Percentiles rank a stretch among this genome's conserved stretches.
phyloP scores from a whole-genome alignment of 1,140 invertebrate genomes.

The Pachypsylla venusta region DNA sequence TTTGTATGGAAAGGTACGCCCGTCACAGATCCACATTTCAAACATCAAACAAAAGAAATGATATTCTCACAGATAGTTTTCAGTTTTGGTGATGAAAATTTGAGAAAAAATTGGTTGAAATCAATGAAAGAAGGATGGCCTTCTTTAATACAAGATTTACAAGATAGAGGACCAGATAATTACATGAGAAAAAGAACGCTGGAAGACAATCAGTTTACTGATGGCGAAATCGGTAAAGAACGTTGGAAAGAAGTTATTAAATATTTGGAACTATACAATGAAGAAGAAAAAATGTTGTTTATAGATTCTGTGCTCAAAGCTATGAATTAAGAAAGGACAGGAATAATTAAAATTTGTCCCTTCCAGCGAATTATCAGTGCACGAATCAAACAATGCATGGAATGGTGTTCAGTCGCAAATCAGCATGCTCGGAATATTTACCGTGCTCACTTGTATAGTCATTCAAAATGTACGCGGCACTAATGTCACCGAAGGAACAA shows the following conservation, averaged over 20 bases:
- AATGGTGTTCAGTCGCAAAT: no score
- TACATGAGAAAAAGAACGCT: background rate
- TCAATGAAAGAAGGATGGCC: background rate
- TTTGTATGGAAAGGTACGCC: background rate
- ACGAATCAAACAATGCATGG: no score
- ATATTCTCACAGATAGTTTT: background rate
- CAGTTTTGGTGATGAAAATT: background rate
- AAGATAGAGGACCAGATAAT: background rate
- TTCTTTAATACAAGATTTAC: background rate
- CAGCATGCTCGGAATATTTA: no score
- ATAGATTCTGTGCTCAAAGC: background rate
- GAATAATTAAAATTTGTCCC: no score
- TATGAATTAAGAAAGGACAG: no score
- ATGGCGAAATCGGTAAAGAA: background rate
- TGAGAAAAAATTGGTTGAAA: background rate
- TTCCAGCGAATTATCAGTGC: no score
- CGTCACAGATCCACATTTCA: background rate
- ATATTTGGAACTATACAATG: background rate
- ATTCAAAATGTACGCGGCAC: background rate
- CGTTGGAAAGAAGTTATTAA: constrained; percentile 6
- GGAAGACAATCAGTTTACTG: background rate
- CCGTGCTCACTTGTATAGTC: background rate
- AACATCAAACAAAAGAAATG: background rate
- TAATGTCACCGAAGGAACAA: background rate
- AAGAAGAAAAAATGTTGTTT: constrained; percentile 1